Conservation (phyloP, 2,888 invertebrate species). For the Erebia epiphron region DNA sequence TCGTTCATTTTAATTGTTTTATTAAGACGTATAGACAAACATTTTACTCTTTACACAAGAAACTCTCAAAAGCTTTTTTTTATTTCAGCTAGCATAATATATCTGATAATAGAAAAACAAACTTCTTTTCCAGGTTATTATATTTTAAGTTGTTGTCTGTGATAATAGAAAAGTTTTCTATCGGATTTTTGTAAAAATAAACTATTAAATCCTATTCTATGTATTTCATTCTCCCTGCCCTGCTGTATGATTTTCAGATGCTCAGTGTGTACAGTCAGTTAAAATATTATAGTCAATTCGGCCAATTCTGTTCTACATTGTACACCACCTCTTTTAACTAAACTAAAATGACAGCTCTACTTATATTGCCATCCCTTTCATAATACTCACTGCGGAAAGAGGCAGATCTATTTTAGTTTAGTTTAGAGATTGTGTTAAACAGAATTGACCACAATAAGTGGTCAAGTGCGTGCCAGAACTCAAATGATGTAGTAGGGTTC, state of each 20-base stretch:
- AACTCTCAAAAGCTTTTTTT: neutral
- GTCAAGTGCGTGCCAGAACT: too few relatives aligned
- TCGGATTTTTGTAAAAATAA: constrained; percentile 54
- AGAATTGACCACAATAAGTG: too few relatives aligned
- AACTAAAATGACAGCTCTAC: too few relatives aligned
- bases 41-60: neutral
- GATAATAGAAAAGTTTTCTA: constrained; percentile 65
- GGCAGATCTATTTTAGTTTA: too few relatives aligned
- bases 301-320: too few relatives aligned
- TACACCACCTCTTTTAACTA: too few relatives aligned
- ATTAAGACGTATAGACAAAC: constrained; percentile 1
- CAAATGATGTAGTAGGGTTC: too few relatives aligned
- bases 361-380: too few relatives aligned
- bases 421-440: too few relatives aligned
- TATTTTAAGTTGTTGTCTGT: constrained; percentile 70
- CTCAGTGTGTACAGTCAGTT: constrained; percentile 41
- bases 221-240: constrained; percentile 58
- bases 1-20: neutral
- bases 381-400: too few relatives aligned
- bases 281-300: neutral
- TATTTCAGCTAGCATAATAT: constrained; percentile 25
- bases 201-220: constrained; percentile 43
- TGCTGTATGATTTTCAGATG: constrained; percentile 42
- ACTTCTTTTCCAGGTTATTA: constrained; percentile 45
- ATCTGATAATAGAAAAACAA: constrained; percentile 8